Percentiles rank a stretch among this genome's conserved stretches.
Conservation (phyloP, 2,113 vertebrate species). For the Pionites leucogaster region DNA sequence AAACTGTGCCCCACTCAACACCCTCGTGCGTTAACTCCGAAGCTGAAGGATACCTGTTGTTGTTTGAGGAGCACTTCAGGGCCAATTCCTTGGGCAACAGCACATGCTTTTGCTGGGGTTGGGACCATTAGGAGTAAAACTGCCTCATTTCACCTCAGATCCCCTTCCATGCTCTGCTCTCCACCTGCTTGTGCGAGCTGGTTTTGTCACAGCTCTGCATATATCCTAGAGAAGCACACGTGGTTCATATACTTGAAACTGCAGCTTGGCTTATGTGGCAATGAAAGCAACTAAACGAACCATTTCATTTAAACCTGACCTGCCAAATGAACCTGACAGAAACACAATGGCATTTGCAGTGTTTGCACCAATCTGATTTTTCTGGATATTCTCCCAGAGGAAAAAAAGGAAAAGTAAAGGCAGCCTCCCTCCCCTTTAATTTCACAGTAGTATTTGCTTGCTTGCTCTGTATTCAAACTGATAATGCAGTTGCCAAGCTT, state of each 20-base stretch:
- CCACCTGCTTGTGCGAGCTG: not conserved
- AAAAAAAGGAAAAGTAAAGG: not conserved
- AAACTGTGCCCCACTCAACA: not conserved
- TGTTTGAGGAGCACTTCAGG: not conserved
- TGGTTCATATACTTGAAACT: not conserved
- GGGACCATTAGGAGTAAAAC: not conserved
- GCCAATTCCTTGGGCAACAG: not conserved
- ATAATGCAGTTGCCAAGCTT: not conserved
- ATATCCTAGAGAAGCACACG: rapidly evolving
- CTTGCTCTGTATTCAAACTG: not conserved
- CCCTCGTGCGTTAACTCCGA: not conserved
- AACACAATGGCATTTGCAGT: not conserved
- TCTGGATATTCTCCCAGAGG: not conserved
- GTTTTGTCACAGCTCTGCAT: not conserved
- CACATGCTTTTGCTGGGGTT: not conserved
- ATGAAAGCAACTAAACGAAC: not conserved
- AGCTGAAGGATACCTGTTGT: not conserved
- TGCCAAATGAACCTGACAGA: not conserved
- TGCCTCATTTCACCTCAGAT: not conserved
- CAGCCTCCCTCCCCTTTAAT: not conserved
- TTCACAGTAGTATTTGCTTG: not conserved
- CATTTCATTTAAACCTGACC: not conserved
- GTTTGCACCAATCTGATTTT: not conserved
- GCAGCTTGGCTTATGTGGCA: rapidly evolving
- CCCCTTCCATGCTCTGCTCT: not conserved